Percentiles rank a stretch among this genome's conserved stretches.
Evolutionary conservation across 1,140 invertebrate genomes (phyloP).

Genomic region (Chionoecetes opilio): DNA sequence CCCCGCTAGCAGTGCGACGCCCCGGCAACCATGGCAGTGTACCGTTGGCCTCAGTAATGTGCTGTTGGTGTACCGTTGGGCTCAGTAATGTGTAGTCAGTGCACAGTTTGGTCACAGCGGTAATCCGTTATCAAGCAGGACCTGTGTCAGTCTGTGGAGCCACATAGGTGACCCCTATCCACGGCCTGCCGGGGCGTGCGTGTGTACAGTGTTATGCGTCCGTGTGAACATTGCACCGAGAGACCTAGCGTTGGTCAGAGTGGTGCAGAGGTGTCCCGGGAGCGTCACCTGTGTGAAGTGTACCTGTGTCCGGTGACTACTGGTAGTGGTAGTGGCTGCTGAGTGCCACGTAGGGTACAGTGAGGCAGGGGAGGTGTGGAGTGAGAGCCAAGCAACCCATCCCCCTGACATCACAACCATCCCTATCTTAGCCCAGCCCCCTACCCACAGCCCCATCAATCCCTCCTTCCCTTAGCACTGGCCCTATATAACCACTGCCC

Average conservation of each 20-base stretch:
- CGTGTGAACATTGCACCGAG: neutral
- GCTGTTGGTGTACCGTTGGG: neutral
- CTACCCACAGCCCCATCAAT: neutral
- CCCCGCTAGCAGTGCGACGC: neutral
- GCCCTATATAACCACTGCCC: neutral
- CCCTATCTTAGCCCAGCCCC: too few species aligned
- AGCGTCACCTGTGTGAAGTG: neutral
- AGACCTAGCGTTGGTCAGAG: neutral
- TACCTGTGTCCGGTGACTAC: neutral
- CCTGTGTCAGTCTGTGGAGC: neutral
- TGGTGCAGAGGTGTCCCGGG: neutral
- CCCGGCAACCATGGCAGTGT: neutral
- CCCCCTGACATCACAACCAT: too few species aligned
- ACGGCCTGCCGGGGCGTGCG: neutral
- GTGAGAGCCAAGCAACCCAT: neutral
- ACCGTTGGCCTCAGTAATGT: neutral
- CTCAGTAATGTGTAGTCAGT: neutral
- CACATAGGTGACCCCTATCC: too few species aligned
- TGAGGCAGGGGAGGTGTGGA: neutral
- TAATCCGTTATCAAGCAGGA: neutral
- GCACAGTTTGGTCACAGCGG: neutral
- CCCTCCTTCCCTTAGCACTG: neutral
- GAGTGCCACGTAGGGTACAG: neutral
- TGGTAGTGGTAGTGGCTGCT: neutral
- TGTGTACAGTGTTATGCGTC: neutral